Conservation (phyloP, 2,888 invertebrate species). For the Pristionchus japonicus region DNA sequence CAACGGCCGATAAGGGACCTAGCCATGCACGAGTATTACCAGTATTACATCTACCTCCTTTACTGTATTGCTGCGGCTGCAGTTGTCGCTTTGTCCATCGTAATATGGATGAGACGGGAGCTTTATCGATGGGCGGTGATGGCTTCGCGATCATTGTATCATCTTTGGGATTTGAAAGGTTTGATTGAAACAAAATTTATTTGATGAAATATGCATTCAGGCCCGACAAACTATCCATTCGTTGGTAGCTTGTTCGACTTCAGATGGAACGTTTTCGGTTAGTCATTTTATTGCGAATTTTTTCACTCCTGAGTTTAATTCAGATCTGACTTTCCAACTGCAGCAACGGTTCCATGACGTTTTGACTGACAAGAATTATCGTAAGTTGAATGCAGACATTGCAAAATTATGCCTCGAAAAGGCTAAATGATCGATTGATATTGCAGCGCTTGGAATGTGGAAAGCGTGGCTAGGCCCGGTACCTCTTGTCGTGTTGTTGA, state of each 20-base stretch:
- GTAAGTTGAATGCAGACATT: neutral
- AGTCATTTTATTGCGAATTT: too few species aligned
- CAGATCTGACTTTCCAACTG: constrained; percentile 41
- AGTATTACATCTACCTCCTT: neutral
- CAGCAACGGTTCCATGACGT: neutral
- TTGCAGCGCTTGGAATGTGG: neutral
- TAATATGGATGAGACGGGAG: neutral
- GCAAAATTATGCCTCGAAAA: neutral
- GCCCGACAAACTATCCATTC: constrained; percentile 26
- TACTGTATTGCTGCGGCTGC: neutral
- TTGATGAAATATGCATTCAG: neutral
- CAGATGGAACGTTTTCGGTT: constrained; percentile 48
- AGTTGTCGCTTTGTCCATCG: neutral
- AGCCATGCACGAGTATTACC: neutral
- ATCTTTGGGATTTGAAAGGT: neutral
- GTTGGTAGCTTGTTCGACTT: constrained; percentile 48
- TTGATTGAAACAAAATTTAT: neutral
- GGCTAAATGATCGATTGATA: too few species aligned
- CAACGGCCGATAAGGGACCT: neutral
- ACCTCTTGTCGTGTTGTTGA: constrained; percentile 52
- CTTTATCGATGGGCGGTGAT: neutral
- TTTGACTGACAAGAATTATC: neutral
- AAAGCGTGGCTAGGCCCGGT: constrained; percentile 52
- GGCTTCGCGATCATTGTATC: neutral
- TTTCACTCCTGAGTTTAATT: too few species aligned